Conservation (phyloP, 2,797 vertebrate species). For the Pantherophis vulpinus region DNA sequence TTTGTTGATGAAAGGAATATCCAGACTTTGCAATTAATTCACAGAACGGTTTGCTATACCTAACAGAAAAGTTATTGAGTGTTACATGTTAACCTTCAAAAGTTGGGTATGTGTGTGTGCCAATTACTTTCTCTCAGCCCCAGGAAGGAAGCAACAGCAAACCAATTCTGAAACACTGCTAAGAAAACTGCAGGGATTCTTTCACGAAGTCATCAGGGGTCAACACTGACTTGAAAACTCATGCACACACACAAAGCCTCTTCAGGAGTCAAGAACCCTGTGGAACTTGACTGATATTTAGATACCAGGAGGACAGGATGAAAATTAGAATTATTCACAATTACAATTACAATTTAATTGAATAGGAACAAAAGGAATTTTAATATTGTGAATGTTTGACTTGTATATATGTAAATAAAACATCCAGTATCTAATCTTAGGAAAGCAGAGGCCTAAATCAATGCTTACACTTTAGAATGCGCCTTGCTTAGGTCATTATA, state of each 20-base stretch:
- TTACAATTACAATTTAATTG: not conserved
- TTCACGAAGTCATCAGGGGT: not conserved
- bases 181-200: not conserved
- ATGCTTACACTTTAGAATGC: not conserved
- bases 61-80: not conserved
- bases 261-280: not conserved
- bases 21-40: not conserved
- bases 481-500: too few species aligned
- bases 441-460: not conserved
- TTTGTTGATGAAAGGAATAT: not conserved
- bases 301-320: not conserved
- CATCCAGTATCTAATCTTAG: not conserved
- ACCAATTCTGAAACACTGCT: not conserved
- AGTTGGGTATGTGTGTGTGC: not conserved
- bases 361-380: not conserved
- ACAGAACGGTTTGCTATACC: not conserved
- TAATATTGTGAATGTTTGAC: not conserved
- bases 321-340: not conserved
- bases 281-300: not conserved
- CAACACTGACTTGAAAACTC: not conserved
- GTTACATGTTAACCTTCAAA: not conserved
- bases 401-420: not conserved
- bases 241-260: not conserved
- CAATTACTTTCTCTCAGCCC: not conserved
- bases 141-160: not conserved